Base-by-base conservation (phyloP, 2,888 invertebrate species). In the Amiota mariae region DNA sequence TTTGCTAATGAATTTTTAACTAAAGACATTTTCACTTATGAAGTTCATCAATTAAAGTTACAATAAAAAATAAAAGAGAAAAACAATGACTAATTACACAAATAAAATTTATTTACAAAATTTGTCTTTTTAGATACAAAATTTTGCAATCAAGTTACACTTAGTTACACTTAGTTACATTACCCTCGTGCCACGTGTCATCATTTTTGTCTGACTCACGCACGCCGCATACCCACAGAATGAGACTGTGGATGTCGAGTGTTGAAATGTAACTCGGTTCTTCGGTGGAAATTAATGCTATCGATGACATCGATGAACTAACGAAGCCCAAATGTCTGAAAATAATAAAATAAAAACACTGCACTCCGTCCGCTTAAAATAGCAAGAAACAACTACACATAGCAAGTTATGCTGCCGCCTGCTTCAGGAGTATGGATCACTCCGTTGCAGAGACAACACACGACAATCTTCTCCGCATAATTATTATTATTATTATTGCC, bases 401-500 rank as follows among this genome's bases (percentile, higher is more conserved):
- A 36, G 36, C 36, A 36, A 36, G 11, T 59, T 59, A 59, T 59
- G 59, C 20, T 59, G 59, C 9, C 9, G n/a, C 18, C 57, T 57
- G 57, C 15, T 15, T 10, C 11, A 13, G 54, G 54, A n/a, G 15
- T 59, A 24, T 36, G 8, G 36, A 36, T 36, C 36, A 36, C 15
- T 59, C 12, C 59, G 8, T 11, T 59, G n/a, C 15, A 15, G 54
- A 10, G 54, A 59, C 59, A 59, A 20, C 6, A 20, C 6, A 36
- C 36, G 76, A 85, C 77, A 72, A 6, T 36, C 77, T 80, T 80
- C 86, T 75, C 73, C 84, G 86, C 86, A 84, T 48, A 66, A 66
- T 66, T 66, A 66, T 66, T 81, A 66, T 66, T 66, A 66, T 66
- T 81, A 88, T 88, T 89, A 89, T 88, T 86, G 86, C 86, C 86